Conservation (phyloP, 1,140 invertebrate genomes). For the Aphidius ervi region DNA sequence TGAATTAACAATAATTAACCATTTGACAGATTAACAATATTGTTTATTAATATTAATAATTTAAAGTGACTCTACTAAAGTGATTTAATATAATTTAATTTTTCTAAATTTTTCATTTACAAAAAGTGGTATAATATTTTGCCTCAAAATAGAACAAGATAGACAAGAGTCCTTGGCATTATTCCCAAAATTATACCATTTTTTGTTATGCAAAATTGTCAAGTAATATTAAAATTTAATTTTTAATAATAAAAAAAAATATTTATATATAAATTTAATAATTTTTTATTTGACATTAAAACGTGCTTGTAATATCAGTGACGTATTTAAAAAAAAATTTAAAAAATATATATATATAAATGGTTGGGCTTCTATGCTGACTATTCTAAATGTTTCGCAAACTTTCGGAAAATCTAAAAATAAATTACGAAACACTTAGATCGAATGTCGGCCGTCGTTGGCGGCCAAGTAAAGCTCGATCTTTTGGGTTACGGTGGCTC, state of each 20-base stretch:
- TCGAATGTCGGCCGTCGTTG: conserved; percentile 51
- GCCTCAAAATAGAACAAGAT: conserved; percentile 12
- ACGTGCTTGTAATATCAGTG: too few species aligned
- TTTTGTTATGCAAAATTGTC: background rate
- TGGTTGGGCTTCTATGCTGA: background rate
- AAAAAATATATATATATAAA: background rate
- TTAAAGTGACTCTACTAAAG: background rate
- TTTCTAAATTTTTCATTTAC: background rate
- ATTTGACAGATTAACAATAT: conserved; percentile 1
- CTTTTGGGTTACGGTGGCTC: conserved; percentile 35
- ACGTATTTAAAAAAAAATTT: background rate
- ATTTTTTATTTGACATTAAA: too few species aligned
- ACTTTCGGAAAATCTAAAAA: conserved; percentile 51
- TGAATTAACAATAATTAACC: conserved; percentile 4
- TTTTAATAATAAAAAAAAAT: too few species aligned
- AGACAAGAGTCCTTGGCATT: conserved; percentile 20
- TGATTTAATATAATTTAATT: background rate
- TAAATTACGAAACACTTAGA: conserved; percentile 43
- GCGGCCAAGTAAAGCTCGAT: conserved; percentile 53
- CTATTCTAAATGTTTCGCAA: conserved; percentile 33
- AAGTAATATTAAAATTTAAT: conserved; percentile 1
- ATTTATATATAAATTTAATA: too few species aligned
- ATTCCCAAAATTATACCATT: conserved; percentile 23
- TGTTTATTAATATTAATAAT: background rate
- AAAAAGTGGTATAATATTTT: background rate